Percentiles rank a stretch among this genome's conserved stretches.
Evolutionary conservation across 2,113 vertebrate genomes (phyloP).

Genomic region (Hirundichthys speculiger): DNA sequence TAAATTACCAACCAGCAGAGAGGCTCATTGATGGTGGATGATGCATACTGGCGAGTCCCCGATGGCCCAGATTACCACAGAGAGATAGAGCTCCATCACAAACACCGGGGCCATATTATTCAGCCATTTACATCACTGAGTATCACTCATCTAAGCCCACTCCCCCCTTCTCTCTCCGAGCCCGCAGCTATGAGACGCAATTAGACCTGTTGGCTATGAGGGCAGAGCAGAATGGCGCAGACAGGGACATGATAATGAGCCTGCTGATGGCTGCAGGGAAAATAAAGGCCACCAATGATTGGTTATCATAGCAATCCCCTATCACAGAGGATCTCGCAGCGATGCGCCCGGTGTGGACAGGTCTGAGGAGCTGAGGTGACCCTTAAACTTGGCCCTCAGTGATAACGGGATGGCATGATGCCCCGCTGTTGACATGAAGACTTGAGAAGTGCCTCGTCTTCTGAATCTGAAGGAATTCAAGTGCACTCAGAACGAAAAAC

Average conservation of each 20-base stretch:
- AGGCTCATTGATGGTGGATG: conserved; percentile 76
- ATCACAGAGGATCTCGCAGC: conserved; percentile 48
- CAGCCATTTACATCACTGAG: conserved; percentile 81
- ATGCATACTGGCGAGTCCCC: conserved; percentile 73
- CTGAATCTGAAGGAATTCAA: neutral
- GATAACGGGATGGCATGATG: conserved; percentile 25
- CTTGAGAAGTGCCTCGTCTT: neutral
- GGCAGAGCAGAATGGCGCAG: conserved; percentile 67
- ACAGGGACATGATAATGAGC: conserved; percentile 76
- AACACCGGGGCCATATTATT: conserved; percentile 78
- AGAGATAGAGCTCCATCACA: conserved; percentile 72
- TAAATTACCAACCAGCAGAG: conserved; percentile 84
- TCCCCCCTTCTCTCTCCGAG: conserved; percentile 40
- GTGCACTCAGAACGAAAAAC: neutral
- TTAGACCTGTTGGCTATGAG: conserved; percentile 80
- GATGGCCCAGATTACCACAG: conserved; percentile 75
- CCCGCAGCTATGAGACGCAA: conserved; percentile 72
- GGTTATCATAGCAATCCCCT: conserved; percentile 51
- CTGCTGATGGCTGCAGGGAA: conserved; percentile 66
- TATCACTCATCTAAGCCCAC: conserved; percentile 69
- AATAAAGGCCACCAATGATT: conserved; percentile 57
- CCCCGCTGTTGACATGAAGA: conserved; percentile 30
- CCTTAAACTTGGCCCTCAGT: conserved; percentile 41
- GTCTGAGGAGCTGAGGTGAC: conserved; percentile 40
- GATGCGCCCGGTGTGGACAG: conserved; percentile 12